Percentiles rank a stretch among this genome's conserved stretches.
Evolutionary conservation across 2,113 vertebrate species (phyloP).

Genomic region (Perca schrenkii): DNA sequence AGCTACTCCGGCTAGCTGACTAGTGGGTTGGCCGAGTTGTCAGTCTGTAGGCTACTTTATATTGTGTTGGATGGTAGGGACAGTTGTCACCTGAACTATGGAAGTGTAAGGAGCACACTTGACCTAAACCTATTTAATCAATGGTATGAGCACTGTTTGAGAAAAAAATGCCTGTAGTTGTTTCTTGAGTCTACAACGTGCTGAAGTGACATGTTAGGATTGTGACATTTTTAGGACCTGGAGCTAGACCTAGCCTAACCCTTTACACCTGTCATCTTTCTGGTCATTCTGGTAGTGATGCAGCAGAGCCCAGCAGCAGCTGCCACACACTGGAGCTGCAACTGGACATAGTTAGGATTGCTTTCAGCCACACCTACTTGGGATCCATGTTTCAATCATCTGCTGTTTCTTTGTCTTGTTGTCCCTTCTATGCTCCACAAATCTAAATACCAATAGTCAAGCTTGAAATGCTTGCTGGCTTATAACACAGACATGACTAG

Average conservation of each 20-base stretch:
- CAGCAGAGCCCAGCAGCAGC: slow-evolving; percentile 47
- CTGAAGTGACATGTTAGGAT: neutral
- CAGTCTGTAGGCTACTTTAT: neutral
- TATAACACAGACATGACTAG: slow-evolving; percentile 9
- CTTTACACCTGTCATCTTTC: slow-evolving; percentile 41
- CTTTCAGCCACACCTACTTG: slow-evolving; percentile 54
- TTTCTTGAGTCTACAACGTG: neutral
- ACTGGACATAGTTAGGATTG: slow-evolving; percentile 35
- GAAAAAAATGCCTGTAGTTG: neutral
- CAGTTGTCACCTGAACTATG: neutral
- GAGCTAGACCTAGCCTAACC: neutral
- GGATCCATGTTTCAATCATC: slow-evolving; percentile 34
- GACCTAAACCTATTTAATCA: neutral
- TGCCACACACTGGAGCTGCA: slow-evolving; percentile 41
- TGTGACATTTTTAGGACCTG: neutral
- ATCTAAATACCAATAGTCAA: slow-evolving; percentile 11
- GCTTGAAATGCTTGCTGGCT: neutral
- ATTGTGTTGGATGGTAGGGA: neutral
- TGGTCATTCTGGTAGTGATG: slow-evolving; percentile 14
- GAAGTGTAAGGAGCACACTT: neutral
- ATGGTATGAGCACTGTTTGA: neutral
- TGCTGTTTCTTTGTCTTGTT: slow-evolving; percentile 25
- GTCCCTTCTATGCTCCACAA: neutral
- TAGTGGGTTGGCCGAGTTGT: neutral
- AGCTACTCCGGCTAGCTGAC: neutral